phyloP scores from a whole-genome alignment of 2,797 vertebrate genomes.

The Mus caroli region DNA sequence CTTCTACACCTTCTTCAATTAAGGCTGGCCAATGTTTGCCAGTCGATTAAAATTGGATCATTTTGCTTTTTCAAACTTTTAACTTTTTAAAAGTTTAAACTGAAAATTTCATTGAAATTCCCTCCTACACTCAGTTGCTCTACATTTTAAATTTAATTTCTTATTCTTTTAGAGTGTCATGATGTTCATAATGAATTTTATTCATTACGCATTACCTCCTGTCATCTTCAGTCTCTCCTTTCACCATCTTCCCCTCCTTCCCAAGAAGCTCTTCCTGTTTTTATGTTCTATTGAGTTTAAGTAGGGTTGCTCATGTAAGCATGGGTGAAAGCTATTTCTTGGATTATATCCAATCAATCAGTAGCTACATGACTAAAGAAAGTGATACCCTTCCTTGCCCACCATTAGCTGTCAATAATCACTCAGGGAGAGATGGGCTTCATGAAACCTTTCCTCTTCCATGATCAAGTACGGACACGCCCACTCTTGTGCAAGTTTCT shows the following conservation, averaged over 20 bases:
- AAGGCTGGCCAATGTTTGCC: constrained; percentile 12
- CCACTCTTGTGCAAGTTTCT: too few relatives aligned
- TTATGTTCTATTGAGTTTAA: background rate
- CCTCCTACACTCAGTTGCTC: background rate
- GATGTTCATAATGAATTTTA: background rate
- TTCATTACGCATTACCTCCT: background rate
- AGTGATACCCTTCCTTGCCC: background rate
- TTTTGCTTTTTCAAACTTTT: background rate
- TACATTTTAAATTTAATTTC: background rate
- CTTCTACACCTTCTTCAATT: background rate
- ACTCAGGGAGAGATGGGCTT: background rate
- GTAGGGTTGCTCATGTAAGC: background rate
- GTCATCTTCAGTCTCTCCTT: background rate
- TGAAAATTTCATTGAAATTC: constrained; percentile 12
- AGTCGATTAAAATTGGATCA: background rate
- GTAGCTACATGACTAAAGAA: background rate
- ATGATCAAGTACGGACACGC: background rate
- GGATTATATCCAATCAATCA: background rate
- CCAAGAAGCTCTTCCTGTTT: background rate
- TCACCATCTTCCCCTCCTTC: background rate
- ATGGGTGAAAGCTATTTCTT: background rate
- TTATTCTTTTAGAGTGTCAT: background rate
- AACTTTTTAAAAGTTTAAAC: background rate
- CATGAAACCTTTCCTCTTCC: background rate
- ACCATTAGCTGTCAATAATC: background rate